phyloP scores from a whole-genome alignment of 2,888 invertebrate genomes.

The Lithophane semibrunnea region DNA sequence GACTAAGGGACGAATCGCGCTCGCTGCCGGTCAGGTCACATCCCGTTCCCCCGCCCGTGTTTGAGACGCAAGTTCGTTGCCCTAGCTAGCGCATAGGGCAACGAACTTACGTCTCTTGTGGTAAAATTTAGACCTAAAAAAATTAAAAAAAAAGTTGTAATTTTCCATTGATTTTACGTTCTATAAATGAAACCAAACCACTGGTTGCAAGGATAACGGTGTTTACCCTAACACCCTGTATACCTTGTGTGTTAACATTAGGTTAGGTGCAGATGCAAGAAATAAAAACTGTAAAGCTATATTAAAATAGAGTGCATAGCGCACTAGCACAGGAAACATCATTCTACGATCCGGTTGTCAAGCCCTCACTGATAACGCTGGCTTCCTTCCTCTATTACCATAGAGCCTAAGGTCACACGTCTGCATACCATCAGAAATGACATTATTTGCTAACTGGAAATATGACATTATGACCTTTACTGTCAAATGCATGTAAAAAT shows the following conservation, averaged over 20 bases:
- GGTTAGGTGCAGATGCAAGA: not conserved
- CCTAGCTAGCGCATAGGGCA: too few species aligned
- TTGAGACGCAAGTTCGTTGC: too few species aligned
- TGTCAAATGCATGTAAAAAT: not conserved
- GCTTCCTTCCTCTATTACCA: slow-evolving; percentile 55
- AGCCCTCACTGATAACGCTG: slow-evolving; percentile 36
- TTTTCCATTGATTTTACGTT: too few species aligned
- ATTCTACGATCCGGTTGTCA: slow-evolving; percentile 50
- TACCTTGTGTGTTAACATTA: not conserved
- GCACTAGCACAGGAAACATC: slow-evolving; percentile 46
- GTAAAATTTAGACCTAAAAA: too few species aligned
- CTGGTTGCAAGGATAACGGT: too few species aligned
- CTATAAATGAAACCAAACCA: too few species aligned
- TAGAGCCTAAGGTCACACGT: slow-evolving; percentile 48
- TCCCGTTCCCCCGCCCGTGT: too few species aligned
- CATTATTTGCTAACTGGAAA: slow-evolving; percentile 21
- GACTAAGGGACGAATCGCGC: too few species aligned
- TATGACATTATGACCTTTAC: slow-evolving; percentile 34
- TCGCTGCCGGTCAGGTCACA: too few species aligned
- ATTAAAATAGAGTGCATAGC: slow-evolving; percentile 42
- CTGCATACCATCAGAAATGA: slow-evolving; percentile 43
- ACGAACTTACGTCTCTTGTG: too few species aligned
- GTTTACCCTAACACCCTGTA: too few species aligned
- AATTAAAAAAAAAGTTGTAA: too few species aligned
- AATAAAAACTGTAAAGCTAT: not conserved